Base-by-base conservation (phyloP, 2,113 vertebrate genomes). In the Caretta caretta region DNA sequence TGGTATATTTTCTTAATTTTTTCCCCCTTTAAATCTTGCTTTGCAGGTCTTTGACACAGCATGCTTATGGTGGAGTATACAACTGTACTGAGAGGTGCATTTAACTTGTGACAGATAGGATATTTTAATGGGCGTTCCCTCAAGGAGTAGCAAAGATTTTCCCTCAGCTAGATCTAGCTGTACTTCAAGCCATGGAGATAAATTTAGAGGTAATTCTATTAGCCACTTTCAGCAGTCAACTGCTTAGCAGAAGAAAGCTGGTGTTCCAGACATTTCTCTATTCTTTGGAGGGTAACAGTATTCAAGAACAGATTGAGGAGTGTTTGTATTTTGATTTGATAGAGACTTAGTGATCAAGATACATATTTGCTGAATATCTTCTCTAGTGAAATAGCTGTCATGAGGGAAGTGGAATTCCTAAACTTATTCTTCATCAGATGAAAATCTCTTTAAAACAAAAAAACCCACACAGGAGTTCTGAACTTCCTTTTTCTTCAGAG, bases 31-130 rank as follows among this genome's bases (percentile, higher is more conserved):
- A 29, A 75, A 82, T 0, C 0, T 17, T 1, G 1, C 5, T 54
- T 1, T 1, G 0, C 57, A 10, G 65, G 65, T 80, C 65, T 29
- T 65, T 20, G 62, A 24, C 93, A 48, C 59, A 10, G n/a, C n/a
- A 6, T 0, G 17, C 17, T 5, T 1, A 11, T 0, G 0, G 50
- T 29, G 50, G 25, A 62, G 31, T 54, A 81, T 0, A 5, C 0
- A 2, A 4, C 88, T 3, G 82, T 22, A 2, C 31, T 1, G 6
- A 83, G 49, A 48, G 57, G 79, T 10, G 38, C 0, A 78, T 78
- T 1, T 83, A 27, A 6, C 56, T 56, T 22, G 6, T 54, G 53
- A 57, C 93, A 92, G 49, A 56, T 31, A 62, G 57, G 57, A 54
- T 59, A 82, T 22, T 56, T 84, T 6, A n/a, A 81, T 10, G 31